These are phyloP conservation scores for Parelbella ahira DNA, from an alignment of 2,888 invertebrate species.

Conservation along the genomic window DNA sequence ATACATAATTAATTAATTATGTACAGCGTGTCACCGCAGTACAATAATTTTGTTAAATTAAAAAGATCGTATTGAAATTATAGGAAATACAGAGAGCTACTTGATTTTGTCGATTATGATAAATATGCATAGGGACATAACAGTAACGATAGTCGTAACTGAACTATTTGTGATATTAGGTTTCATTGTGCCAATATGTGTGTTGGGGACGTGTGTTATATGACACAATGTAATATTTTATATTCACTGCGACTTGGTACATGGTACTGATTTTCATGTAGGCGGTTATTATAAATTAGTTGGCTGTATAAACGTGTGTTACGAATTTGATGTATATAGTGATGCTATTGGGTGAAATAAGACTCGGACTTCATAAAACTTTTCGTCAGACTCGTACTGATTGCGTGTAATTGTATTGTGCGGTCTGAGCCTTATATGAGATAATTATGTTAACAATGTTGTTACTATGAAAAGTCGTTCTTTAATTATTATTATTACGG, in stretches of 20 bases:
- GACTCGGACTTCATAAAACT: not conserved
- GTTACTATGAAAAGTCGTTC: too few species aligned
- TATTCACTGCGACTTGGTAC: conserved; percentile 1
- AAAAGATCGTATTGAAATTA: too few species aligned
- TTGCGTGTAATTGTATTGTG: too few species aligned
- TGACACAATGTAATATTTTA: conserved; percentile 13
- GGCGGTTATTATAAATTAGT: not conserved
- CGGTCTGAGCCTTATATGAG: too few species aligned
- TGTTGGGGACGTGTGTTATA: too few species aligned
- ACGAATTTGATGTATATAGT: too few species aligned
- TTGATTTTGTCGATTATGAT: conserved; percentile 8
- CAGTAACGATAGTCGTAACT: not conserved
- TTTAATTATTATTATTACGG: too few species aligned
- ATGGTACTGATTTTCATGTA: conserved; percentile 21
- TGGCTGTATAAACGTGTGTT: not conserved
- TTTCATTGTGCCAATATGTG: conserved; percentile 20
- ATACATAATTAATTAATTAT: too few species aligned
- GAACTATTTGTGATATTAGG: conserved; percentile 20
- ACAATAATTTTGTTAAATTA: too few species aligned
- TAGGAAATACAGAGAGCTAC: too few species aligned
- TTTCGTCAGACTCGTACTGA: not conserved
- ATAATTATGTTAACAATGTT: too few species aligned
- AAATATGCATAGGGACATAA: conserved; percentile 8
- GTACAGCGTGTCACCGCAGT: too few species aligned
- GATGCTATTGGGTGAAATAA: not conserved